A percentile compares a stretch with the other conserved stretches of the same genome.
phyloP scores from a whole-genome alignment of 2,113 vertebrate species.

The Macaca mulatta region DNA sequence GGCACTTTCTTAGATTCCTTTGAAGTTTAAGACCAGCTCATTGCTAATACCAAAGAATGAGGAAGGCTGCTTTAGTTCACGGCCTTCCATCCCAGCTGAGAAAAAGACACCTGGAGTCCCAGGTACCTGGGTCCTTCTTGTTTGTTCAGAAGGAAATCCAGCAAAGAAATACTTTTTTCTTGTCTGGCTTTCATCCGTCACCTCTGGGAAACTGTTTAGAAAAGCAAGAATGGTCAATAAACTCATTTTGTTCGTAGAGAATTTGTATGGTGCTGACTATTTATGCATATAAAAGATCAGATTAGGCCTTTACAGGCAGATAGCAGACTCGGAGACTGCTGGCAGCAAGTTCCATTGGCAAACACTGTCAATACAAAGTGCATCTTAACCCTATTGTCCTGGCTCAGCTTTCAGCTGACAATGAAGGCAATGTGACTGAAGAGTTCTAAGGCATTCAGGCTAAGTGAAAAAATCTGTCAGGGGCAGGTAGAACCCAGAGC shows the following conservation, averaged over 20 bases:
- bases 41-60: not conserved
- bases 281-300: not conserved
- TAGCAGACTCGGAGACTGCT: not conserved
- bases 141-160: not conserved
- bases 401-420: not conserved
- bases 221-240: not conserved
- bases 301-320: not conserved
- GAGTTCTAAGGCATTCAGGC: not conserved
- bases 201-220: not conserved
- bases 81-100: not conserved
- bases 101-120: not conserved
- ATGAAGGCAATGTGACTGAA: not conserved
- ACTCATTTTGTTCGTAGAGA: not conserved
- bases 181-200: not conserved
- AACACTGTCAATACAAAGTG: not conserved
- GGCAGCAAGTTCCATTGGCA: not conserved
- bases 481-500: not conserved
- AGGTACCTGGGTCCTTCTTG: not conserved
- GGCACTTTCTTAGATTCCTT: not conserved
- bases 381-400: not conserved
- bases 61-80: not conserved
- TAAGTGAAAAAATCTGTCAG: not conserved
- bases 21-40: not conserved
- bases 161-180: not conserved
- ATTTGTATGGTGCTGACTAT: not conserved